Conservation (phyloP, 2,888 invertebrate species). For the Zhuqinia jingwanae region DNA sequence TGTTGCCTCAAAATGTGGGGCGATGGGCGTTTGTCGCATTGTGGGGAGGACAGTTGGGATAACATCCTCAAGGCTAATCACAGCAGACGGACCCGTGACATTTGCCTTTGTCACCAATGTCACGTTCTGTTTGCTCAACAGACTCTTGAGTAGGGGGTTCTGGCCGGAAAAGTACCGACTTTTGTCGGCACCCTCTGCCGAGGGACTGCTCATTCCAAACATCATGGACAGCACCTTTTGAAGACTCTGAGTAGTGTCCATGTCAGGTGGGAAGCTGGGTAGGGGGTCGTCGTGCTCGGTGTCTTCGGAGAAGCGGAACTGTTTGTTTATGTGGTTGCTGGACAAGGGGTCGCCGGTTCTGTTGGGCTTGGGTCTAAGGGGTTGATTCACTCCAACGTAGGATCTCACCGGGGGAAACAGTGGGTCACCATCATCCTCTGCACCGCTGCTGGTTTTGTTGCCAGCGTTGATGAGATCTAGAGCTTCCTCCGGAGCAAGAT, state of each 20-base stretch:
- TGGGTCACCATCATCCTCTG: constrained; percentile 56
- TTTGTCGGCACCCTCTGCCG: constrained; percentile 51
- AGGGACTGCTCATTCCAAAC: constrained; percentile 62
- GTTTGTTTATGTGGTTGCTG: constrained; percentile 53
- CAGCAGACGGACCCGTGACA: constrained; percentile 51
- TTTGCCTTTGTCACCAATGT: constrained; percentile 75
- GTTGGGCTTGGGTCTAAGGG: constrained; percentile 85
- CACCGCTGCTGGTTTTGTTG: not conserved
- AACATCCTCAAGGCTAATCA: constrained; percentile 15
- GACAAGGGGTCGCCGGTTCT: constrained; percentile 79
- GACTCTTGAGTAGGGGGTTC: constrained; percentile 63
- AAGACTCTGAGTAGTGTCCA: constrained; percentile 75
- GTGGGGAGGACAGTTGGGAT: constrained; percentile 50
- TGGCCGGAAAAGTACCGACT: constrained; percentile 45
- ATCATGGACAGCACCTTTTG: constrained; percentile 78
- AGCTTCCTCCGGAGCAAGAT: constrained; percentile 21
- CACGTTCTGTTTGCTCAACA: constrained; percentile 74
- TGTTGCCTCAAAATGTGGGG: not conserved
- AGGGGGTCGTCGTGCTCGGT: constrained; percentile 22
- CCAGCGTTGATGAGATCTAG: not conserved
- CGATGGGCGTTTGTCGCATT: constrained; percentile 41
- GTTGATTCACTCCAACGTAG: constrained; percentile 88
- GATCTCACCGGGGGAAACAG: constrained; percentile 86
- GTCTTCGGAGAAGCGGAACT: constrained; percentile 66
- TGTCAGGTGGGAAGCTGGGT: constrained; percentile 71